Base-by-base conservation (phyloP, 2,113 vertebrate genomes). In the Callipepla californica region DNA sequence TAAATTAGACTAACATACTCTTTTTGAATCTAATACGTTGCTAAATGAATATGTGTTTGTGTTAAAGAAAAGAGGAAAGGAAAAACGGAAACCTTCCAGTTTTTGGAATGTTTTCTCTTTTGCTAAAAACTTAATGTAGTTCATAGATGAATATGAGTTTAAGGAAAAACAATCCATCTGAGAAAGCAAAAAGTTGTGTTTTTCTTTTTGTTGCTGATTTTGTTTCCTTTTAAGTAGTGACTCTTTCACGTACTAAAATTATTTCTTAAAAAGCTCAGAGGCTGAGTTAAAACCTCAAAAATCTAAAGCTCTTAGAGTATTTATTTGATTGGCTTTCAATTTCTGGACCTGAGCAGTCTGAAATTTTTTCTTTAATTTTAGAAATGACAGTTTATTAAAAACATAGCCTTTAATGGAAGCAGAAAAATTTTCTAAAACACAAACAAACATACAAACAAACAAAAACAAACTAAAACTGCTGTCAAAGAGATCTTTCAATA, bases 271-370 rank as follows among this genome's bases (percentile, higher is more conserved):
- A 87, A 26, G 2, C n/a, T 87, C 21, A 69, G 34, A 28, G 11
- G 6, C 57, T 75, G 32, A 72, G 25, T 44, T 63, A 76, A 77
- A 51, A 53, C 10, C 9, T 44, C 7, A 78, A 68, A 58, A 61
- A 42, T 87, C 53, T 84, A 42, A 70, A 48, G 11, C 1, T 79
- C 3, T 14, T 76, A 79, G 7, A 79, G 65, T 76, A 72, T 72
- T 40, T 36, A 26, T 72, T 93, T 90, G 4, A 58, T 65, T 80
- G 80, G 1, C 13, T 84, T 90, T 87, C 28, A 63, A n/a, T n/a
- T n/a, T 48, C 26, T 45, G 23, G 28, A 32, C 12, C 11, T 0
- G 2, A 38, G 15, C 3, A 7, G 42, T 8, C 1, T 40, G 17
- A 22, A 81, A 30, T 3, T 55, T 86, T 86, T 77, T 8, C 1